These are phyloP conservation scores for Kryphioiulus occultus DNA, from an alignment of 2,888 invertebrate species.

Conservation along the genomic window DNA sequence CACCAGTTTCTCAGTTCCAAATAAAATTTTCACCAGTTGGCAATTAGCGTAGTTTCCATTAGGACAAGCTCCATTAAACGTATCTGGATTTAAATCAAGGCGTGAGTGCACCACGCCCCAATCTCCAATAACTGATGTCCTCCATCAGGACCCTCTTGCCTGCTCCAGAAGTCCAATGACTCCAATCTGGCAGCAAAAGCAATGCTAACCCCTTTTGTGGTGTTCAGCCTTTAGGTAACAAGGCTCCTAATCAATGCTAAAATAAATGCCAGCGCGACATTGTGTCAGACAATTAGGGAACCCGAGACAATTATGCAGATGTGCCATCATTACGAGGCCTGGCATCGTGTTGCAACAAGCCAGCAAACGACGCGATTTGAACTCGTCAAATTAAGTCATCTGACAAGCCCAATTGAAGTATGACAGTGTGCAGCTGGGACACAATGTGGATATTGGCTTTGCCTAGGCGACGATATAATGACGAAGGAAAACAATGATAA, in stretches of 20 bases:
- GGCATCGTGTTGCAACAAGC: background rate
- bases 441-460: background rate
- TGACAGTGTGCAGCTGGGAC: background rate
- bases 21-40: no score
- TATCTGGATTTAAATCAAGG: background rate
- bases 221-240: background rate
- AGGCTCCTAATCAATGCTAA: background rate
- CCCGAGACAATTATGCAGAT: conserved; percentile 7
- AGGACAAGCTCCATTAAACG: no score
- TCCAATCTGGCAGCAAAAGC: no score
- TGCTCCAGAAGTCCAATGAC: no score
- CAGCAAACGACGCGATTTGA: background rate
- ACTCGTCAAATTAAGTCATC: conserved; percentile 18
- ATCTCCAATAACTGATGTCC: background rate
- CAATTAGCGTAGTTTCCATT: no score
- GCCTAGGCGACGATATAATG: background rate
- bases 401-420: conserved; percentile 9
- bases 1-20: no score
- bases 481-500: background rate
- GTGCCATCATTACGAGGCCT: background rate
- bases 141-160: background rate
- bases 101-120: background rate
- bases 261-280: background rate
- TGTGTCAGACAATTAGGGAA: conserved; percentile 17
- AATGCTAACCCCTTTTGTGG: background rate